Percentiles rank a stretch among this genome's conserved stretches.
These are phyloP conservation scores for Paracanthobrama guichenoti DNA, from an alignment of 2,113 vertebrate genomes.

Conservation along the genomic window DNA sequence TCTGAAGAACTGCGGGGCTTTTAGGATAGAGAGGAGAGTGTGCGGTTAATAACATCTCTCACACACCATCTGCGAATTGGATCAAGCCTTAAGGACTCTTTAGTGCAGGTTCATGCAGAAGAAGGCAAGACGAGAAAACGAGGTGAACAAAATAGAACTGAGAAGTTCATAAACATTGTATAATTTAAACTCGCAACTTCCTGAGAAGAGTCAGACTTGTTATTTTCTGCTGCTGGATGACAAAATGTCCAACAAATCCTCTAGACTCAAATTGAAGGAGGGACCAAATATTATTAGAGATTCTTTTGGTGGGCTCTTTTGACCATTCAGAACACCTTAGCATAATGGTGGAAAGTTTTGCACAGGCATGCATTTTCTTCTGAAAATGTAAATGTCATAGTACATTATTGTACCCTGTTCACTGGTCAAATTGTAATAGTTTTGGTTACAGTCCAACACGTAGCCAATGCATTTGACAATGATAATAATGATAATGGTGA, in stretches of 20 bases:
- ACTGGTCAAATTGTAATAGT: too few relatives aligned
- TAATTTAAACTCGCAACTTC: not conserved
- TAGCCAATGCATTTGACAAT: not conserved
- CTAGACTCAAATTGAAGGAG: too few relatives aligned
- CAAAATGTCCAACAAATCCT: too few relatives aligned
- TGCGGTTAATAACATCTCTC: constrained; percentile 42
- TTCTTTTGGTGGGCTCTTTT: not conserved
- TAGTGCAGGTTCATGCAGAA: not conserved
- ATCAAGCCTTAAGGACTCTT: constrained; percentile 34
- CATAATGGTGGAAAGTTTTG: too few relatives aligned
- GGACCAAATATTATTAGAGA: not conserved
- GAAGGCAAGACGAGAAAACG: not conserved
- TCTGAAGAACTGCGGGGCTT: constrained; percentile 38
- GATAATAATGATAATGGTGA: constrained; percentile 19
- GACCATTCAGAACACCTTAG: not conserved
- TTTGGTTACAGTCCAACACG: not conserved
- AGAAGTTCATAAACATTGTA: not conserved
- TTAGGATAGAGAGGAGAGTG: constrained; percentile 27
- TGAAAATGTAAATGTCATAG: not conserved
- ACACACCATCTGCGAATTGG: constrained; percentile 52
- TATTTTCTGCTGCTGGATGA: not conserved
- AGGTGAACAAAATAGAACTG: too few relatives aligned
- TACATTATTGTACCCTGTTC: not conserved
- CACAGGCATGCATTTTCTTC: not conserved
- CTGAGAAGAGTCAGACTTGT: not conserved